These are phyloP conservation scores for Myrmecobius fasciatus DNA, from an alignment of 2,113 vertebrate species.

Conservation along the genomic window DNA sequence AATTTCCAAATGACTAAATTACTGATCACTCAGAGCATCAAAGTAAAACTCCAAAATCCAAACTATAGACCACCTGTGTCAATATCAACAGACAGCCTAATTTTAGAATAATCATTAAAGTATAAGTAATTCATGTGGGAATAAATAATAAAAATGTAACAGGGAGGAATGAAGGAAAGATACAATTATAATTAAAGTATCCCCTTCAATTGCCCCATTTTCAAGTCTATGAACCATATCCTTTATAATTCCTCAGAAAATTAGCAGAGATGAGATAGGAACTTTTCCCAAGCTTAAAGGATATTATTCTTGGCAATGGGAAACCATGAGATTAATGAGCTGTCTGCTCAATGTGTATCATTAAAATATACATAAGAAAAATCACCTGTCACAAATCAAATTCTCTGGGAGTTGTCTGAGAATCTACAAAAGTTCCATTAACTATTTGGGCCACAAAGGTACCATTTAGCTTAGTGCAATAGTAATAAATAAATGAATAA, in stretches of 20 bases:
- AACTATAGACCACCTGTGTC: conserved; percentile 58
- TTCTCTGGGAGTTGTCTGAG: conserved; percentile 66
- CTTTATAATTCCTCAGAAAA: conserved; percentile 57
- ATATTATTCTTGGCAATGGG: conserved; percentile 76
- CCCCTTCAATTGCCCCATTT: conserved; percentile 51
- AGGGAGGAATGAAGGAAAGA: conserved; percentile 62
- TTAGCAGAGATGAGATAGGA: conserved; percentile 59
- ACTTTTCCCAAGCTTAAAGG: conserved; percentile 65
- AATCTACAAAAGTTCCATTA: conserved; percentile 68
- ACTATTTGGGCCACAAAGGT: conserved; percentile 47
- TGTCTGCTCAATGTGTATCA: conserved; percentile 73
- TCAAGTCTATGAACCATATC: conserved; percentile 59
- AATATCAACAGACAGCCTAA: conserved; percentile 73
- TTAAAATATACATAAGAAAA: conserved; percentile 73
- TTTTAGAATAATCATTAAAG: conserved; percentile 73
- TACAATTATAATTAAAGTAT: conserved; percentile 51
- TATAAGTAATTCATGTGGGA: conserved; percentile 59
- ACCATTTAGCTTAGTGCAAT: conserved; percentile 8
- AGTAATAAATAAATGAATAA: not conserved
- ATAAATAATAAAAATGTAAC: conserved; percentile 69
- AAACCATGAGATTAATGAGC: conserved; percentile 78
- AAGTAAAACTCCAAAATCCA: not conserved
- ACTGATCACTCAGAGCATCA: not conserved
- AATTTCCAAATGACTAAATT: not conserved
- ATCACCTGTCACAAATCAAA: conserved; percentile 34